Base-by-base conservation (phyloP, 2,113 vertebrate genomes). In the Pteropus alecto region DNA sequence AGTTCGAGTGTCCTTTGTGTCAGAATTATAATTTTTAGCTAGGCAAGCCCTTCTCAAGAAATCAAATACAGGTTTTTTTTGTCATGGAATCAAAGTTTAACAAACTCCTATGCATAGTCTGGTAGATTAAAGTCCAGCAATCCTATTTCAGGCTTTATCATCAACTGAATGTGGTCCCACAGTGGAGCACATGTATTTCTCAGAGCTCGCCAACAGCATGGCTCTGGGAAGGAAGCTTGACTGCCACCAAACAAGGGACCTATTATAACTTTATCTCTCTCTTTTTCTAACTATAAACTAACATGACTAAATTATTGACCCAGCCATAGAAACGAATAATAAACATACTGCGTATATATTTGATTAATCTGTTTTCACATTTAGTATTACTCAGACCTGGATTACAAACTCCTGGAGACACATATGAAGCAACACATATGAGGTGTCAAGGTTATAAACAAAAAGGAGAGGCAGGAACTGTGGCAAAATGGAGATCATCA, bases 1-100 rank as follows among this genome's bases (percentile, higher is more conserved):
- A 73, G n/a, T 65, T 90, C 81, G 67, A 81, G 18, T 88, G 74
- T 93, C 22, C 41, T 92, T 93, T 94, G 60, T 93, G 67, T 95
- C 11, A 43, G 48, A 73, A 93, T 95, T 67, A 22, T 61, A 61
- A 61, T 30, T 26, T 18, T 96, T 60, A 92, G 76, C 6, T 5
- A 88, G 87, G 70, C 68, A 65, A 74, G 70, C 58, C 48, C 68
- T 86, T 54, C 58, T 90, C 41, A 90, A 63, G 67, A 95, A 77
- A 56, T 54, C 19, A 61, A 78, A 26, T 46, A 65, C 22, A 41
- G 15, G n/a, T n/a, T 22, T 54, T 93, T 94, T 87, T 51, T 41
- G 71, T 73, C 19, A 41, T 33, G n/a, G 70, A 46, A 41, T 95
- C 71, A 56, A 41, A 33, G 65, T 70, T 77, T 82, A 86, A 96